These are phyloP conservation scores for Stenichneumon culpator DNA, from an alignment of 2,888 invertebrate species.

Conservation along the genomic window DNA sequence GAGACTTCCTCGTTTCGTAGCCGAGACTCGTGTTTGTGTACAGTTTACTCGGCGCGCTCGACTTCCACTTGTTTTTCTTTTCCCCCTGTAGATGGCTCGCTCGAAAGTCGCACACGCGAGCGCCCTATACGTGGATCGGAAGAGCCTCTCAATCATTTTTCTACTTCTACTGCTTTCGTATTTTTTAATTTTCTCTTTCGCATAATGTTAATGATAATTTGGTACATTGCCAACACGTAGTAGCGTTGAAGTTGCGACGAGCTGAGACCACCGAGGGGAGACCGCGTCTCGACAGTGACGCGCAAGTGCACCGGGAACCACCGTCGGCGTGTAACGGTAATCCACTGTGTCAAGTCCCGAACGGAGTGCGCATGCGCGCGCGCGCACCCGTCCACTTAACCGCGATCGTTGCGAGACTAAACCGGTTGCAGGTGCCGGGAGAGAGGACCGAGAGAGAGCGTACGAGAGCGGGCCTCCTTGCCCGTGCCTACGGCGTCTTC, in stretches of 20 bases:
- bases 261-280: not conserved
- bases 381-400: slow-evolving; percentile 76
- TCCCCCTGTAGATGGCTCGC: slow-evolving; percentile 22
- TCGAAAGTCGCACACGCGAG: slow-evolving; percentile 60
- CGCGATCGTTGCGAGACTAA: slow-evolving; percentile 74
- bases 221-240: not conserved
- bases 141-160: slow-evolving; percentile 1
- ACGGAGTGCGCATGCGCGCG: slow-evolving; percentile 2
- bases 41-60: slow-evolving; percentile 41
- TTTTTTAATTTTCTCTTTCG: not conserved
- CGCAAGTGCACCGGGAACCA: slow-evolving; percentile 43
- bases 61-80: slow-evolving; percentile 49
- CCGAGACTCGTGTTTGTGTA: slow-evolving; percentile 2
- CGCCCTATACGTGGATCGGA: not conserved
- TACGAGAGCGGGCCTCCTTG: slow-evolving; percentile 43
- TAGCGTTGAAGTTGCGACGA: not conserved
- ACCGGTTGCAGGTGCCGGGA: slow-evolving; percentile 77
- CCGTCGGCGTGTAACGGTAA: slow-evolving; percentile 75
- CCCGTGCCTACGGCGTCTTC: slow-evolving; percentile 48
- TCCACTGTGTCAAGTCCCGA: slow-evolving; percentile 70
- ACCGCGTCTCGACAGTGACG: slow-evolving; percentile 31
- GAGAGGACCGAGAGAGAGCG: slow-evolving; percentile 47
- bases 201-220: slow-evolving; percentile 39
- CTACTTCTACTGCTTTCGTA: not conserved
- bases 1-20: slow-evolving; percentile 58